These are phyloP conservation scores for Coracias cyanogaster DNA, from an alignment of 2,797 vertebrate genomes.

Conservation along the genomic window DNA sequence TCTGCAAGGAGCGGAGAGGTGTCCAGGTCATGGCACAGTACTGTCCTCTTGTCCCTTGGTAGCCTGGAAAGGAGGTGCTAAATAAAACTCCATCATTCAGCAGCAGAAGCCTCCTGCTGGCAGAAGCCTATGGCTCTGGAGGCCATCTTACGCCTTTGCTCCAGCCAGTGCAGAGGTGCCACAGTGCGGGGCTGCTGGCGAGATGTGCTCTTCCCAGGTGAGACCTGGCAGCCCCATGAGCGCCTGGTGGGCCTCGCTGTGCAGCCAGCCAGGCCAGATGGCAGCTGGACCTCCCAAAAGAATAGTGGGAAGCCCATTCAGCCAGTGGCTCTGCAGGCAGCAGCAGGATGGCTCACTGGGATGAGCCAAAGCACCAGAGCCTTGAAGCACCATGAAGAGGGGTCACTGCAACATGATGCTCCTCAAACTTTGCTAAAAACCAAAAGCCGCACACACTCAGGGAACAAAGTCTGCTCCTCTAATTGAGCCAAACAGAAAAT, in stretches of 20 bases:
- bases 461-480: not conserved
- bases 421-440: not conserved
- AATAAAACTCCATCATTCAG: not conserved
- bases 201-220: accelerated
- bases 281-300: accelerated
- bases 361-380: not conserved
- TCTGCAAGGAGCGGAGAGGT: not conserved
- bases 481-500: not conserved
- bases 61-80: not conserved
- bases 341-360: not conserved
- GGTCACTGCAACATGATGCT: accelerated
- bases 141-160: not conserved
- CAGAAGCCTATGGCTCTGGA: not conserved
- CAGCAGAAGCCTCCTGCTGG: not conserved
- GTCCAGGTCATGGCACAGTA: not conserved
- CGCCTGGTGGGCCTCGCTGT: accelerated
- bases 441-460: not conserved
- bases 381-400: not conserved
- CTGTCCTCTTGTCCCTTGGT: accelerated
- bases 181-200: accelerated
- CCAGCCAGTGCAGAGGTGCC: accelerated
- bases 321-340: accelerated
- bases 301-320: accelerated
- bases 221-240: accelerated
- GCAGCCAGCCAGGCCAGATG: accelerated